Percentiles rank a stretch among this genome's conserved stretches.
phyloP scores from a whole-genome alignment of 1,140 invertebrate species.

The Lasaia peninsularis region DNA sequence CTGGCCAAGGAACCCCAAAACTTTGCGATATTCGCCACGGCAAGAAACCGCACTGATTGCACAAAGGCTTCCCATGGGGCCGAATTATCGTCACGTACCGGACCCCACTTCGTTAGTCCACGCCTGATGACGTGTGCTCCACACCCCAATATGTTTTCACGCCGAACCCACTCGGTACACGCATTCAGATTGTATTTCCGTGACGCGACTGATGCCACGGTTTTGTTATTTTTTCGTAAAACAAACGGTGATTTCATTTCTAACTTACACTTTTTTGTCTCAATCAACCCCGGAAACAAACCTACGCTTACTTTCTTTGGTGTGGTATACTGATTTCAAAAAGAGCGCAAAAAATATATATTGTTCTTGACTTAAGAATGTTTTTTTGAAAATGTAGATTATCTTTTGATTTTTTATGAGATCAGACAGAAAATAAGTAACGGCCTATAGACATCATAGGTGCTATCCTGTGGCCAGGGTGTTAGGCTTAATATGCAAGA shows the following conservation, averaged over 20 bases:
- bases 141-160: conserved; percentile 44
- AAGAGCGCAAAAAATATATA: no score
- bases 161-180: conserved; percentile 18
- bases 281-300: no score
- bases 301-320: no score
- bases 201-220: background rate
- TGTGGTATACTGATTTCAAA: no score
- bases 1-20: conserved; percentile 31
- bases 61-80: conserved; percentile 62
- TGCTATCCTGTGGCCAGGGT: no score
- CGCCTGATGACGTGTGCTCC: conserved; percentile 47
- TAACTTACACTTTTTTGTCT: background rate
- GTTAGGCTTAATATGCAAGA: no score
- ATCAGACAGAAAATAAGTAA: no score
- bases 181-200: conserved; percentile 7
- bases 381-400: no score
- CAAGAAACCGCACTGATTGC: conserved; percentile 68
- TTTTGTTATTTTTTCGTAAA: background rate
- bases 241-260: background rate
- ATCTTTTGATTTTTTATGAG: no score
- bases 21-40: conserved; percentile 33
- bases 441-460: no score
- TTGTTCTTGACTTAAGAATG: no score
- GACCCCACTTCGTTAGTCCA: conserved; percentile 57
- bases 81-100: conserved; percentile 63